Percentiles rank a stretch among this genome's conserved stretches.
phyloP scores from a whole-genome alignment of 2,113 vertebrate genomes.

The Petaurus breviceps region DNA sequence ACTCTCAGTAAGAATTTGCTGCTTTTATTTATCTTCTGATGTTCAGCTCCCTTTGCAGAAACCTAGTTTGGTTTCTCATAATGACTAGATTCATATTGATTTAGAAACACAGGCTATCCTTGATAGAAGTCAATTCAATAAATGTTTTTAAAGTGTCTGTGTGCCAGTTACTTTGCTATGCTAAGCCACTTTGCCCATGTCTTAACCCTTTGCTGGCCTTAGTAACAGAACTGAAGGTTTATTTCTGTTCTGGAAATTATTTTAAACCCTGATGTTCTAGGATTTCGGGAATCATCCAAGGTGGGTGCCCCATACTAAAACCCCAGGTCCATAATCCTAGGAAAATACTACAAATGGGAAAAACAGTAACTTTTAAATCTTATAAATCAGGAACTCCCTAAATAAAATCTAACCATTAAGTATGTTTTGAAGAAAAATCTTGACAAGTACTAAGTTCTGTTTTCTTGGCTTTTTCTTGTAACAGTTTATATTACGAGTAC shows the following conservation, averaged over 20 bases:
- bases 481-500: not conserved
- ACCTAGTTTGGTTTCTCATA: slow-evolving; percentile 3
- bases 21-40: not conserved
- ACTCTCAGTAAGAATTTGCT: slow-evolving; percentile 3
- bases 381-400: not conserved
- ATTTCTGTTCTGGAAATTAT: slow-evolving; percentile 2
- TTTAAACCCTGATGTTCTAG: not conserved
- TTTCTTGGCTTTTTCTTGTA: slow-evolving; percentile 27
- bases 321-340: not conserved
- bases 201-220: slow-evolving; percentile 23
- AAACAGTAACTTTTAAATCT: not conserved
- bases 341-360: not conserved
- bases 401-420: slow-evolving; percentile 16
- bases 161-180: not conserved
- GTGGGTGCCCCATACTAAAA: not conserved
- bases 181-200: not conserved
- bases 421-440: slow-evolving; percentile 46
- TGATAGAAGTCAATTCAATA: not conserved
- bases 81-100: not conserved
- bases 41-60: not conserved
- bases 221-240: not conserved
- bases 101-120: slow-evolving; percentile 15
- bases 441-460: not conserved
- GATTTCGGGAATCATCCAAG: slow-evolving; percentile 43
- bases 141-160: not conserved